Conservation (phyloP, 2,888 invertebrate genomes). For the Stenolophus ochropezus region DNA sequence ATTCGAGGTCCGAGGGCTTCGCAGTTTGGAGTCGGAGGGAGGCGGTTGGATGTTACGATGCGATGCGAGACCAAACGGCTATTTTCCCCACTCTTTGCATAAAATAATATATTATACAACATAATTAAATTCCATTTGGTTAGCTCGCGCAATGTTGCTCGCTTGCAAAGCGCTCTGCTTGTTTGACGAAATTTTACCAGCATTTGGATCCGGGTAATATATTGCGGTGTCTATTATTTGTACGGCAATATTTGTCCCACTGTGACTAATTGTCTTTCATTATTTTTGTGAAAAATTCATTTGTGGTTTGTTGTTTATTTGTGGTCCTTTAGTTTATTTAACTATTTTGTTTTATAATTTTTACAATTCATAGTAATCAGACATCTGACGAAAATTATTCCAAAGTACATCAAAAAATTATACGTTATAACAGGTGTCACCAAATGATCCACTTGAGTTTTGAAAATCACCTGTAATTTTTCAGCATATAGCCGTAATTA, state of each 20-base stretch:
- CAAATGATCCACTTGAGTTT: too few species aligned
- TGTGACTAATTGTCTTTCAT: constrained; percentile 20
- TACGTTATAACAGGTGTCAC: too few species aligned
- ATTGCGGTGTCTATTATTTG: constrained; percentile 43
- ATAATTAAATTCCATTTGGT: constrained; percentile 60
- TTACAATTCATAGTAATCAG: neutral
- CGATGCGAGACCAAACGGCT: constrained; percentile 34
- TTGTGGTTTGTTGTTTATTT: neutral
- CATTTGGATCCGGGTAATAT: constrained; percentile 39
- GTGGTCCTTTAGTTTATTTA: neutral
- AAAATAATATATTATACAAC: constrained; percentile 60
- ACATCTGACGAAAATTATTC: too few species aligned
- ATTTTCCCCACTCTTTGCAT: constrained; percentile 54
- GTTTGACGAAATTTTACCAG: constrained; percentile 56
- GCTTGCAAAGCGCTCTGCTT: constrained; percentile 8
- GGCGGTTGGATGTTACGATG: constrained; percentile 8
- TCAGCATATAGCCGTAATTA: too few species aligned
- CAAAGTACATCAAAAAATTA: too few species aligned
- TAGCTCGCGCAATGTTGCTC: constrained; percentile 20
- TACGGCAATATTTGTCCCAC: constrained; percentile 18
- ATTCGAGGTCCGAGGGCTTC: constrained; percentile 21
- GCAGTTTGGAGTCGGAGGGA: neutral
- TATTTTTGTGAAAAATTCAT: constrained; percentile 12
- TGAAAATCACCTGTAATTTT: too few species aligned
- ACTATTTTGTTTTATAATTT: neutral